A percentile compares a stretch with the other conserved stretches of the same genome.
Conservation (phyloP, 2,113 vertebrate species). For the Corythoichthys intestinalis region DNA sequence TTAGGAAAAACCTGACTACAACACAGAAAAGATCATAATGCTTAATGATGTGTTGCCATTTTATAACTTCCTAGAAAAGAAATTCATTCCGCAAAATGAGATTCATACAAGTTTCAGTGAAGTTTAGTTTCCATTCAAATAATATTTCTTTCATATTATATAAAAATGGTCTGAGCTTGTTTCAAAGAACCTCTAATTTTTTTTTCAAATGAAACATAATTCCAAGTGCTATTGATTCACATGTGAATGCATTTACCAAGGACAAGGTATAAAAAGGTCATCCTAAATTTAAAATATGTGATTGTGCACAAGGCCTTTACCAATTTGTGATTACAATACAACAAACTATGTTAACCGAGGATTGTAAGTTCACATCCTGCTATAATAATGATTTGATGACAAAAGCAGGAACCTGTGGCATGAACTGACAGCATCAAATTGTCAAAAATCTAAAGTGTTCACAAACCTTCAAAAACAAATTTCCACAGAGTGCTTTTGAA, state of each 20-base stretch:
- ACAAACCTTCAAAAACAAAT: neutral
- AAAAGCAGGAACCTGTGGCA: neutral
- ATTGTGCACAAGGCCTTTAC: neutral
- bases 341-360: neutral
- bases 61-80: neutral
- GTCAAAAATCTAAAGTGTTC: neutral
- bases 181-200: neutral
- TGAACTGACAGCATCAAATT: too few relatives aligned
- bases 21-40: constrained; percentile 18
- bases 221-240: neutral
- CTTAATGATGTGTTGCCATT: neutral
- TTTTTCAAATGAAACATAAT: neutral
- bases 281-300: neutral
- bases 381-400: neutral
- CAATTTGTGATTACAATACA: neutral
- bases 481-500: neutral
- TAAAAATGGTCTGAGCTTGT: neutral
- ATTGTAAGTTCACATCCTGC: neutral
- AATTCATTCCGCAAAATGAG: neutral
- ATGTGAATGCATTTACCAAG: neutral
- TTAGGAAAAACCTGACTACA: constrained; percentile 83
- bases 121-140: neutral
- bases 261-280: neutral
- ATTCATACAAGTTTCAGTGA: neutral
- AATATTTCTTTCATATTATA: neutral